phyloP scores from a whole-genome alignment of 2,113 vertebrate genomes.

The Brachypodius melanocephalos region DNA sequence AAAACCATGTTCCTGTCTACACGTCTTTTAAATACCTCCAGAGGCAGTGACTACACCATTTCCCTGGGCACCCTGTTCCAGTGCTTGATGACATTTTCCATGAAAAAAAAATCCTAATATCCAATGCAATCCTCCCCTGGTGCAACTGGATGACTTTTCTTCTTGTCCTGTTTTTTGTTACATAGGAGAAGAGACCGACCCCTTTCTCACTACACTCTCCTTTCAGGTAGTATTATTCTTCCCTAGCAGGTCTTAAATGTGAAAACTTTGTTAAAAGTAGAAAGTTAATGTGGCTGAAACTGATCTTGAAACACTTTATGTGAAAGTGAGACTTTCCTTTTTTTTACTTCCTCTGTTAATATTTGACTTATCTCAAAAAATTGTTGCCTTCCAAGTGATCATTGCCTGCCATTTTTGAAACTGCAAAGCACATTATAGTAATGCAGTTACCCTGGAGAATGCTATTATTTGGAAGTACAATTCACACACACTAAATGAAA shows the following conservation, averaged over 20 bases:
- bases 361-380: not conserved
- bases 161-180: not conserved
- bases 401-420: not conserved
- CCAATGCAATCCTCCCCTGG: not conserved
- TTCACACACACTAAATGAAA: not conserved
- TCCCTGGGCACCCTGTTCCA: not conserved
- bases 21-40: not conserved
- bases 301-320: not conserved
- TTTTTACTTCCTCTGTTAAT: not conserved
- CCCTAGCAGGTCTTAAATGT: not conserved
- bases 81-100: not conserved
- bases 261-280: not conserved
- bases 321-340: not conserved
- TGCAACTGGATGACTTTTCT: accelerated
- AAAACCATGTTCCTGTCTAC: not conserved
- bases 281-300: not conserved
- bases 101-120: not conserved
- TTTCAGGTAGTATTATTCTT: not conserved
- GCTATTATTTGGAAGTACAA: not conserved
- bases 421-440: not conserved
- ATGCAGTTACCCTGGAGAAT: not conserved
- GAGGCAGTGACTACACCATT: not conserved
- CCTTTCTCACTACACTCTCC: not conserved
- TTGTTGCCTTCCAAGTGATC: not conserved
- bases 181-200: accelerated